Evolutionary conservation across 2,797 vertebrate species (phyloP), one percentile per base, ranked within the genome.

Genomic region (Lagorchestes hirsutus): DNA sequence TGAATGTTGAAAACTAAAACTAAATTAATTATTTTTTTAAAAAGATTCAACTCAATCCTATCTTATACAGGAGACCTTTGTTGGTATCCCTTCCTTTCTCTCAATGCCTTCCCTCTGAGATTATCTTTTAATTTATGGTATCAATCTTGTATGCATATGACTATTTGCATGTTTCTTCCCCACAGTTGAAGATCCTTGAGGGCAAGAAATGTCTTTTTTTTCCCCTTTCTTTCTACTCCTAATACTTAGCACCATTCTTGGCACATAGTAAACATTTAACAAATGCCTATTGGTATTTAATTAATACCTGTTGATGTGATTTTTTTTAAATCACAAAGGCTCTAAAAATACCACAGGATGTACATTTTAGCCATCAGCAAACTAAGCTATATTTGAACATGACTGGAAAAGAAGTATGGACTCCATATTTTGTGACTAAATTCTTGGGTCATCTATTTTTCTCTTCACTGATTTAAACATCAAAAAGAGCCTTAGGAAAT

Each of bases 401-500:
- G 57, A 93, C 57, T 95, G 93, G 93, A 96, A 96, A 96, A 27
- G 24, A 95, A 82, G 59, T 57, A 57, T 94, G 58, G 13, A 90
- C 93, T 90, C 59, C 90, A 94, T 82, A 97, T 93, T 91, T n/a
- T 54, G 94, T 95, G 18, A 54, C 12, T 93, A 87, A 11, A 87
- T 87, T 28, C 40, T 24, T 87, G 94, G 92, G 92, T 46, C 82
- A 95, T 93, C 10, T 94, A 93, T 87, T 94, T 95, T 92, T 50
- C 50, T 91, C 95, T 92, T 31, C n/a, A 58, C 90, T 46, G 34
- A 62, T 93, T 97, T 93, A 94, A 97, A 97, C 28, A 96, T 54
- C 28, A 28, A 94, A 46, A 93, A 96, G 22, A 56, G 94, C 59
- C 62, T 97, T 92, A 95, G 31, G 55, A 96, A 97, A 96, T 55